phyloP scores from a whole-genome alignment of 2,113 vertebrate genomes.

The Chaenogobius annularis region DNA sequence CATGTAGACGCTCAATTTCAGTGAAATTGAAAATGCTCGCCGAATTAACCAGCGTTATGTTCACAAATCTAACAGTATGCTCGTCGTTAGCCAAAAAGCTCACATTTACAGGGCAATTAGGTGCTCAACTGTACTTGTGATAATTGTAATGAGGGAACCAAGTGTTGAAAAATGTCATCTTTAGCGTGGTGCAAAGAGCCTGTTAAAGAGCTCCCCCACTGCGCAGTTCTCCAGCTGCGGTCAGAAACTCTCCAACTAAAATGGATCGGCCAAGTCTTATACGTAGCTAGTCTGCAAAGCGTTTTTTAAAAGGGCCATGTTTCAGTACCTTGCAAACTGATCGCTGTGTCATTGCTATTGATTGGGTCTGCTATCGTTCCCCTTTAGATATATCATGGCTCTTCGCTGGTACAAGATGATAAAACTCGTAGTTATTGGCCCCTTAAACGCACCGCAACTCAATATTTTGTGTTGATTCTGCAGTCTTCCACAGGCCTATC shows the following conservation, averaged over 20 bases:
- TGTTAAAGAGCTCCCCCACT: constrained; percentile 38
- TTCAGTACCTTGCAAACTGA: constrained; percentile 60
- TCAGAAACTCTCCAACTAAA: constrained; percentile 28
- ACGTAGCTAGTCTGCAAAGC: constrained; percentile 34
- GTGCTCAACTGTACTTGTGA: constrained; percentile 25
- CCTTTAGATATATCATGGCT: constrained; percentile 44
- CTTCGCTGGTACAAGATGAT: constrained; percentile 42
- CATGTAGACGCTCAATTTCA: background rate
- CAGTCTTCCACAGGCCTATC: constrained; percentile 40
- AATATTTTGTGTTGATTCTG: constrained; percentile 63
- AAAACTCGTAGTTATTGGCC: constrained; percentile 47
- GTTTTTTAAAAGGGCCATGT: constrained; percentile 55
- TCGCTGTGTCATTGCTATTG: constrained; percentile 56
- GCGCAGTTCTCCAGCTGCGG: constrained; percentile 28
- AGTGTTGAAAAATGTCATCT: constrained; percentile 41
- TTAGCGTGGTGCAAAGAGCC: constrained; percentile 36
- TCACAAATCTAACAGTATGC: background rate
- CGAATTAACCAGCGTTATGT: background rate
- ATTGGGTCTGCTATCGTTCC: constrained; percentile 44
- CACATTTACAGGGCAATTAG: constrained; percentile 17
- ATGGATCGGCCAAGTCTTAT: constrained; percentile 20
- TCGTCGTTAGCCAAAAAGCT: background rate
- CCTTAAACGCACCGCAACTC: constrained; percentile 55
- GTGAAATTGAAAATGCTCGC: background rate
- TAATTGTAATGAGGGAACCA: constrained; percentile 39